A percentile compares a stretch with the other conserved stretches of the same genome.
Conservation (phyloP, 2,888 invertebrate species). For the Meganola albula region DNA sequence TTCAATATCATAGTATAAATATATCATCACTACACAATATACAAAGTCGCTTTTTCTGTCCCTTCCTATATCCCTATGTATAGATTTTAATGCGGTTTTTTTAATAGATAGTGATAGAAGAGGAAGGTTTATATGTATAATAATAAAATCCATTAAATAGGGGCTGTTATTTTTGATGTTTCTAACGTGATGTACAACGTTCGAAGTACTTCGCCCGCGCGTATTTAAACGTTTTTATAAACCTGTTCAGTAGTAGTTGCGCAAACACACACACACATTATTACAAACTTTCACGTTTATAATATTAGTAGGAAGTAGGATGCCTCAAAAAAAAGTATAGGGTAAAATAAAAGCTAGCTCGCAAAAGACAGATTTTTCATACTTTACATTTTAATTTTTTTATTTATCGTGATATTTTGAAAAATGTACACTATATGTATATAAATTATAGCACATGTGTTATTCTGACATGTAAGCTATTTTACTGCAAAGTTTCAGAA, state of each 20-base stretch:
- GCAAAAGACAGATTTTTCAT: conserved; percentile 11
- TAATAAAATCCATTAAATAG: conserved; percentile 12
- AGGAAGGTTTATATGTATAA: conserved; percentile 12
- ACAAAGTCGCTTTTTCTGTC: conserved; percentile 12
- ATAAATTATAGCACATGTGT: conserved; percentile 11
- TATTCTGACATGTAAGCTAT: conserved; percentile 12
- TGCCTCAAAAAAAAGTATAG: conserved; percentile 11
- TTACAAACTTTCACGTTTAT: conserved; percentile 7
- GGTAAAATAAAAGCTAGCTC: conserved; percentile 6
- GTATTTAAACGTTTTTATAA: conserved; percentile 12
- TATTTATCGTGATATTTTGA: conserved; percentile 11
- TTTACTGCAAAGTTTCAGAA: conserved; percentile 12
- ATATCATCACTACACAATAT: conserved; percentile 12
- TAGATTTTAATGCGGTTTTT: conserved; percentile 12
- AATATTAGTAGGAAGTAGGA: conserved; percentile 9
- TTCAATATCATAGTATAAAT: conserved; percentile 12
- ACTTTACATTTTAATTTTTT: conserved; percentile 11
- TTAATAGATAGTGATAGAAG: conserved; percentile 12
- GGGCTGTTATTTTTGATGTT: conserved; percentile 12
- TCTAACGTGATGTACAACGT: conserved; percentile 12
- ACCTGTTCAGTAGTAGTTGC: conserved; percentile 12
- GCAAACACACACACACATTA: conserved; percentile 11
- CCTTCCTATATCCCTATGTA: conserved; percentile 11
- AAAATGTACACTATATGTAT: conserved; percentile 11
- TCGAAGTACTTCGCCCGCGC: conserved; percentile 12